phyloP scores from a whole-genome alignment of 2,113 vertebrate genomes.

The Catharus minimus region DNA sequence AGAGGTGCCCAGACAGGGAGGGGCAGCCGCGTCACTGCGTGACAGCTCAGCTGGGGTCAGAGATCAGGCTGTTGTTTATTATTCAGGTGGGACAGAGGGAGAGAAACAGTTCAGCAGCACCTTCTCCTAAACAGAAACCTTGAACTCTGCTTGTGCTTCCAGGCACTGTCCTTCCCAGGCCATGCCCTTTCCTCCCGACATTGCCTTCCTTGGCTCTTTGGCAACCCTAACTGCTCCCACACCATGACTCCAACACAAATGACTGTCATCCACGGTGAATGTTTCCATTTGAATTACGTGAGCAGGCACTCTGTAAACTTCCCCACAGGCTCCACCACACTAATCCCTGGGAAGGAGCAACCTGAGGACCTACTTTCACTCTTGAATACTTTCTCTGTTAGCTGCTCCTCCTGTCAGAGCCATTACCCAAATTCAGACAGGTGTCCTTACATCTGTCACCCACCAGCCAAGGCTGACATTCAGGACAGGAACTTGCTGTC shows the following conservation, averaged over 20 bases:
- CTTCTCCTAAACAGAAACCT: background rate
- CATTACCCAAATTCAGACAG: background rate
- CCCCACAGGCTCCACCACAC: constrained; percentile 41
- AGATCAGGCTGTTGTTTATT: background rate
- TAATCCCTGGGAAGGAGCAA: constrained; percentile 46
- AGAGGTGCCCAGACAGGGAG: background rate
- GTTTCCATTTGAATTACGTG: constrained; percentile 22
- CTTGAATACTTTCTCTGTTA: constrained; percentile 14
- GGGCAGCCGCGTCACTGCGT: background rate
- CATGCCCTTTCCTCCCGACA: background rate
- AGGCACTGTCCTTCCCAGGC: constrained; percentile 9
- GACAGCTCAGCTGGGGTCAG: background rate
- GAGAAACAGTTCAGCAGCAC: background rate
- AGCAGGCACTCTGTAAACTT: constrained; percentile 50
- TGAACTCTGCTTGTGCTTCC: constrained; percentile 3
- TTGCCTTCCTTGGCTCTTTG: constrained; percentile 35
- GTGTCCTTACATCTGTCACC: background rate
- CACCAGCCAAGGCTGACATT: background rate
- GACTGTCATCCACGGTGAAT: constrained; percentile 45
- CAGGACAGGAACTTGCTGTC: background rate
- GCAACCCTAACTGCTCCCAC: constrained; percentile 42
- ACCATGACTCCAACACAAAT: constrained; percentile 45
- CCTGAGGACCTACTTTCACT: constrained; percentile 58
- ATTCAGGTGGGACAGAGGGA: background rate
- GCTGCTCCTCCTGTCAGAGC: background rate